Base-by-base conservation (phyloP, 1,140 invertebrate genomes). In the Leptinotarsa lineolata region DNA sequence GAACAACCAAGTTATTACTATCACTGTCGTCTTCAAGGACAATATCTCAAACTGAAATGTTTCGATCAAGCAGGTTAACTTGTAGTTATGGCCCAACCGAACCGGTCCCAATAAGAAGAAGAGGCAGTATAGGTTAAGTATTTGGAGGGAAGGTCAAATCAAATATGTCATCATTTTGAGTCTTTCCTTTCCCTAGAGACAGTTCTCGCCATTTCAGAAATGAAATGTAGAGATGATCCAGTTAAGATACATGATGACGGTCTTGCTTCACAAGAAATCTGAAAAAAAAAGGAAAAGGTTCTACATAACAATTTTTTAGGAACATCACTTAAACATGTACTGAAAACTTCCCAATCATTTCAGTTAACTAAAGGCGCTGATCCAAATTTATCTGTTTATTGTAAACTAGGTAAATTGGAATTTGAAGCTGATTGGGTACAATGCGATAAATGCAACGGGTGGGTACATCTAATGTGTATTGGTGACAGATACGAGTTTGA, bases 401-500 rank as follows among this genome's bases (percentile, higher is more conserved):
- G 60, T 21, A 11, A 20, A 15, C 12, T 5, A 24, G 60, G 3
- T 18, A 22, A 20, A 22, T 63, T 22, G 2, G 60, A 63, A 22
- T 63, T 63, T 63, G 20, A 22, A 21, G 60, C 60, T 63, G 60
- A 63, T 22, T 63, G 60, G 60, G 60, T 63, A 16, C 60, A 63
- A 63, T 63, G 60, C 11, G 60, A 63, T 63, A 20, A 2, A 63
- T 63, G 60, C 20, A 22, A 63, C 20, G 20, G 60, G 13, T 63
- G 20, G 60, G 60, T 63, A 63, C 60, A 63, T 63, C 22, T 63
- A 21, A 11, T 63, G 60, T 63, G 60, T 63, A 63, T 63, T 63
- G 60, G 20, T n/a, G 20, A 24, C 13, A 21, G 20, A 63, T 21
- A 63, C 60, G 20, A 63, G 16, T 63, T 63, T 63, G 60, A 63